phyloP scores from a whole-genome alignment of 2,797 vertebrate genomes.

The Sphenopsis melanotis region DNA sequence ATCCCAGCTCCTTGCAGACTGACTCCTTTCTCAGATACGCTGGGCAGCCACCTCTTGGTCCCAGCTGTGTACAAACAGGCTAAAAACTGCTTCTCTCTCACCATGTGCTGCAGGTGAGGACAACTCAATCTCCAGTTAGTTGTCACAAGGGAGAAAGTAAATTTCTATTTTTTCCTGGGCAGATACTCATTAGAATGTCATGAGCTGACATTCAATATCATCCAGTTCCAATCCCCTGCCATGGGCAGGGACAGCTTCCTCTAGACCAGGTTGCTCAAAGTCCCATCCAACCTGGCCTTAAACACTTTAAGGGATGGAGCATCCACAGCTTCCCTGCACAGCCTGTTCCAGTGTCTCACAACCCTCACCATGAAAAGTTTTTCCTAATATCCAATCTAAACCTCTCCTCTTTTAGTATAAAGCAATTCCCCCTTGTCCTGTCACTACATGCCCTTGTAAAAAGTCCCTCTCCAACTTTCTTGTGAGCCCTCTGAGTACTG shows the following conservation, averaged over 20 bases:
- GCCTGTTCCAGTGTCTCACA: background rate
- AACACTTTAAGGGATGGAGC: background rate
- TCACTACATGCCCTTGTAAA: no score
- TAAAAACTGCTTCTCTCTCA: background rate
- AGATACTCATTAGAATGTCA: background rate
- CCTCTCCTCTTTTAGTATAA: background rate
- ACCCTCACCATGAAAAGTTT: background rate
- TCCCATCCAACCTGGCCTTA: background rate
- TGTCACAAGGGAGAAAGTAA: background rate
- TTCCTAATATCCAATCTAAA: background rate
- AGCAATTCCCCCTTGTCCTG: background rate
- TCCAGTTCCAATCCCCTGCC: background rate
- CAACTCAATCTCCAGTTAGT: background rate
- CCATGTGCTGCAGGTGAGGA: background rate
- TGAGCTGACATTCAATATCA: background rate
- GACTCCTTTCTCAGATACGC: background rate
- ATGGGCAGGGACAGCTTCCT: background rate
- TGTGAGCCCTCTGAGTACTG: background rate
- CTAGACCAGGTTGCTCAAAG: background rate
- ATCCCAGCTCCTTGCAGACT: background rate
- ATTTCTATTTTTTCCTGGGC: background rate
- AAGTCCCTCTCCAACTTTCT: background rate
- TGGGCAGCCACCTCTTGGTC: background rate
- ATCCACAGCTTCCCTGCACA: background rate
- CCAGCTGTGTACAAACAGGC: background rate